Evolutionary conservation across 2,797 vertebrate species (phyloP).

Genomic region (Danio tinwini): DNA sequence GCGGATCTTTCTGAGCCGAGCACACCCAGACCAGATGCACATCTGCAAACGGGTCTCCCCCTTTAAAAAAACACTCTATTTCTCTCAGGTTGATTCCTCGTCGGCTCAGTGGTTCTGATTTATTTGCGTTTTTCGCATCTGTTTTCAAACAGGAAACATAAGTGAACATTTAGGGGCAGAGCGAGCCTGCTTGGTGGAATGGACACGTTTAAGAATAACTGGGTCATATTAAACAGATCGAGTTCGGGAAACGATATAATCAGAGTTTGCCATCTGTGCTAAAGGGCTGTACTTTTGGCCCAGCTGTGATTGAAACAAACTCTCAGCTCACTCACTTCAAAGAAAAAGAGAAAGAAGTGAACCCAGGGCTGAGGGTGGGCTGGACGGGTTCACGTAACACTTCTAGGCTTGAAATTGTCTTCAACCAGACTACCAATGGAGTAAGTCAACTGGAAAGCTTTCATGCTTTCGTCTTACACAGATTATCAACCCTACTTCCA

Average conservation of each 20-base stretch:
- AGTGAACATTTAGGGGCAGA: constrained; percentile 81
- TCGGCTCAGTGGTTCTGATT: constrained; percentile 81
- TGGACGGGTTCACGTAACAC: constrained; percentile 32
- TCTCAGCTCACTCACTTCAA: constrained; percentile 30
- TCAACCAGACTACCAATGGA: not conserved
- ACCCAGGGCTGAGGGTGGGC: constrained; percentile 1
- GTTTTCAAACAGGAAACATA: constrained; percentile 84
- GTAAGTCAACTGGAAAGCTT: not conserved
- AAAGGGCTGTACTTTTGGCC: constrained; percentile 47
- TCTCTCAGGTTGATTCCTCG: constrained; percentile 80
- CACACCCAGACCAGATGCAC: constrained; percentile 82
- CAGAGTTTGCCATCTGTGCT: constrained; percentile 66
- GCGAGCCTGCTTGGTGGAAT: constrained; percentile 56
- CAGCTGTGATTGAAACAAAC: constrained; percentile 43
- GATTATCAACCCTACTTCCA: not conserved
- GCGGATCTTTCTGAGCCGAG: constrained; percentile 61
- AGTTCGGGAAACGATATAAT: constrained; percentile 72
- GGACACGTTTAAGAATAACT: constrained; percentile 53
- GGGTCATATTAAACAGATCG: constrained; percentile 33
- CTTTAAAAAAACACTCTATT: constrained; percentile 75
- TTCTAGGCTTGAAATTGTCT: constrained; percentile 4
- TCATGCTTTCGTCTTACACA: not conserved
- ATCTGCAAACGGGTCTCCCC: constrained; percentile 81
- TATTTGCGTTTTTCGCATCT: constrained; percentile 80
- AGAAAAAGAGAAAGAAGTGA: constrained; percentile 21